These are phyloP conservation scores for Hipposideros larvatus DNA, from an alignment of 2,797 vertebrate species.

Conservation along the genomic window DNA sequence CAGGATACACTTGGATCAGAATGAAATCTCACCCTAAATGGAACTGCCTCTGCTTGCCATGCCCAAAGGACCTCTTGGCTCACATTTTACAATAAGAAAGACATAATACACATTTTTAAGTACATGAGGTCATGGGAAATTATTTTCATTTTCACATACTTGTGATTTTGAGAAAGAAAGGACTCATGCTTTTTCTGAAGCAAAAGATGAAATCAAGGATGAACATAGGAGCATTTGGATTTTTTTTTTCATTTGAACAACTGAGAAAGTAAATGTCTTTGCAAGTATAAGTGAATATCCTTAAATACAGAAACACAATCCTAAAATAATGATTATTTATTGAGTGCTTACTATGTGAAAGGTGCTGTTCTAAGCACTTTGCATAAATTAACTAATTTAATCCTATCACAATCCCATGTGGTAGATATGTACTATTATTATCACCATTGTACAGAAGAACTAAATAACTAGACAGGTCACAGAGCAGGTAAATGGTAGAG, in stretches of 20 bases:
- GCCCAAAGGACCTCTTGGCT: not conserved
- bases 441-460: not conserved
- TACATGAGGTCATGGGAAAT: not conserved
- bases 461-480: not conserved
- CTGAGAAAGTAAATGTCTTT: not conserved
- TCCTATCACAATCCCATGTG: not conserved
- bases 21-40: not conserved
- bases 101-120: not conserved
- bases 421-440: not conserved
- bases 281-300: not conserved
- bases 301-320: slow-evolving; percentile 17
- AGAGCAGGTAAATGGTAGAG: not conserved
- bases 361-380: not conserved
- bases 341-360: not conserved
- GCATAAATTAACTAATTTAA: not conserved
- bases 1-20: not conserved
- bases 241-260: not conserved
- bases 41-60: not conserved
- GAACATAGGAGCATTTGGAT: not conserved
- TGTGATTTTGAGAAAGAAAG: not conserved
- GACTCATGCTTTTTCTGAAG: not conserved
- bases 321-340: not conserved
- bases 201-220: not conserved
- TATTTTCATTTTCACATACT: slow-evolving; percentile 28
- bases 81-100: slow-evolving; percentile 12